phyloP scores from a whole-genome alignment of 2,113 vertebrate genomes.

The Alethe castanea region DNA sequence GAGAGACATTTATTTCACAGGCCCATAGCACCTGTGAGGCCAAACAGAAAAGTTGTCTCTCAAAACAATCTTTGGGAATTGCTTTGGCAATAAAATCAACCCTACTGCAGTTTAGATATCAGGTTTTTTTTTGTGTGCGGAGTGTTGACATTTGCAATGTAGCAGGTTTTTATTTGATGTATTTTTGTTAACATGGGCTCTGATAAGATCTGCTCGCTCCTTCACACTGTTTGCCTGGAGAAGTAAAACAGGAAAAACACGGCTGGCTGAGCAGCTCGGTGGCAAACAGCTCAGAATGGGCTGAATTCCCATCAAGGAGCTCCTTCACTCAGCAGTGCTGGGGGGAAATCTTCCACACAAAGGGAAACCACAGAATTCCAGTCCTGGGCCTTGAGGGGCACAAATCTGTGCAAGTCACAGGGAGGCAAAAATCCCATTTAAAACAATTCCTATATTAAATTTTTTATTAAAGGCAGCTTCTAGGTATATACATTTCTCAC shows the following conservation, averaged over 20 bases:
- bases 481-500: fast-evolving
- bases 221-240: constrained; percentile 51
- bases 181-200: constrained; percentile 26
- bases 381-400: background rate
- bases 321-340: background rate
- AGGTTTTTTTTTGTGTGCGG: background rate
- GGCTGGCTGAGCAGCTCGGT: constrained; percentile 21
- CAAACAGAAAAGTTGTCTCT: constrained; percentile 11
- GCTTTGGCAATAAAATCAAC: constrained; percentile 35
- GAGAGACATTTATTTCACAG: background rate
- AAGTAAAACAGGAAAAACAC: constrained; percentile 27
- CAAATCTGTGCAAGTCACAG: background rate
- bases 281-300: background rate
- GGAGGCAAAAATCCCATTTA: background rate
- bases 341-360: background rate
- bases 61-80: constrained; percentile 13
- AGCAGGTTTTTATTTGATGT: constrained; percentile 45
- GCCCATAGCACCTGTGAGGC: background rate
- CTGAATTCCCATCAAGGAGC: background rate
- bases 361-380: background rate
- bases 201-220: constrained; percentile 57
- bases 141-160: constrained; percentile 46
- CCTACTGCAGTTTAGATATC: background rate
- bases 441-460: fast-evolving
- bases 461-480: background rate